These are phyloP conservation scores for Rotaria sp. DNA, from an alignment of 2,888 invertebrate species.

Conservation along the genomic window DNA sequence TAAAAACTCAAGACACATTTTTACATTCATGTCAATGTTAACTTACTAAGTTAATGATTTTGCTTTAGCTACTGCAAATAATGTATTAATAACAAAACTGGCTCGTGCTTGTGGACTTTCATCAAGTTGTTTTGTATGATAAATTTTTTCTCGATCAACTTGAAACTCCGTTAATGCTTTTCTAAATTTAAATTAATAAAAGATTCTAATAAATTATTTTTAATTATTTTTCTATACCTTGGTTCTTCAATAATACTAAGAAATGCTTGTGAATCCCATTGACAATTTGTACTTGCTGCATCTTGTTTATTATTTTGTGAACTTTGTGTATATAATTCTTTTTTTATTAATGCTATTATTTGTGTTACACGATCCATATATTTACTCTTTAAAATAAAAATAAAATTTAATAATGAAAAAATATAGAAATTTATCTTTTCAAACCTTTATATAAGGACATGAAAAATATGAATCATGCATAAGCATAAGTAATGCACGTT, in stretches of 20 bases:
- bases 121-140: slow-evolving; percentile 25
- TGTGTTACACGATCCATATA: slow-evolving; percentile 1
- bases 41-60: slow-evolving; percentile 15
- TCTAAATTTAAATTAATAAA: background rate
- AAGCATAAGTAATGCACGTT: slow-evolving; percentile 19
- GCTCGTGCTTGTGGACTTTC: slow-evolving; percentile 22
- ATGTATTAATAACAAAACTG: slow-evolving; percentile 5
- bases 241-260: background rate
- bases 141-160: background rate
- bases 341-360: background rate
- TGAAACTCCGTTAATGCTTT: slow-evolving; percentile 18
- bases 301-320: slow-evolving; percentile 30
- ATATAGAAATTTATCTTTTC: background rate
- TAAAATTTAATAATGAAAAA: background rate
- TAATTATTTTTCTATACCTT: background rate
- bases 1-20: too few species aligned
- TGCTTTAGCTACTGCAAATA: background rate
- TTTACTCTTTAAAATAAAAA: background rate
- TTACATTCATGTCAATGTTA: too few species aligned
- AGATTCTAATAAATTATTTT: background rate
- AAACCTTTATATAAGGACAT: slow-evolving; percentile 13
- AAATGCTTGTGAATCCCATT: background rate
- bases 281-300: background rate
- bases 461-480: slow-evolving; percentile 29
- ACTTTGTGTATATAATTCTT: slow-evolving; percentile 4